A percentile compares a stretch with the other conserved stretches of the same genome.
These are phyloP conservation scores for Synergus japonicus DNA, from an alignment of 2,888 invertebrate genomes.

Conservation along the genomic window DNA sequence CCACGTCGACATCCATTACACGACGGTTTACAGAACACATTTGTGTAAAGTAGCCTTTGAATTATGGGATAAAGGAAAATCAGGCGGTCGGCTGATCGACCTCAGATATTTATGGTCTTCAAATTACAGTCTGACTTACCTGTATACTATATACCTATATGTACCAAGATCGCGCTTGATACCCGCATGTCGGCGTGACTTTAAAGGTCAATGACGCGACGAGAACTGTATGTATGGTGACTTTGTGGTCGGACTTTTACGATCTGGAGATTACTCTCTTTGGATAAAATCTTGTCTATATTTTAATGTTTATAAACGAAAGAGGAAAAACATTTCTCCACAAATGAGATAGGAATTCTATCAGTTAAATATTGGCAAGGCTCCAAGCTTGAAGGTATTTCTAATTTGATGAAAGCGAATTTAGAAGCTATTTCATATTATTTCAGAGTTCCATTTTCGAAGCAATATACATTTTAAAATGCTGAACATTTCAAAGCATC, in stretches of 20 bases:
- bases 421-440: too few relatives aligned
- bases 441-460: too few relatives aligned
- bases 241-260: constrained; percentile 27
- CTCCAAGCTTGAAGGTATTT: too few relatives aligned
- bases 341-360: too few relatives aligned
- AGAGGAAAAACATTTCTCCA: too few relatives aligned
- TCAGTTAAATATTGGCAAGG: too few relatives aligned
- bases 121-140: constrained; percentile 25
- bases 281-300: neutral
- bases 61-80: constrained; percentile 45
- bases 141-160: neutral
- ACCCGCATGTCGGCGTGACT: neutral
- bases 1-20: constrained; percentile 51
- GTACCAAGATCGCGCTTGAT: neutral
- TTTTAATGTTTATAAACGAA: neutral
- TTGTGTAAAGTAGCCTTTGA: constrained; percentile 49
- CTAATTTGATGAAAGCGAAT: too few relatives aligned
- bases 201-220: constrained; percentile 45
- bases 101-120: constrained; percentile 45
- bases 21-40: constrained; percentile 56
- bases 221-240: constrained; percentile 19
- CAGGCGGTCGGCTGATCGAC: constrained; percentile 1
- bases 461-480: too few relatives aligned
- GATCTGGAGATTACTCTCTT: neutral
- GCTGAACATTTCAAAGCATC: too few relatives aligned